Evolutionary conservation across 2,113 vertebrate genomes (phyloP).

Genomic region (Rattus rattus): DNA sequence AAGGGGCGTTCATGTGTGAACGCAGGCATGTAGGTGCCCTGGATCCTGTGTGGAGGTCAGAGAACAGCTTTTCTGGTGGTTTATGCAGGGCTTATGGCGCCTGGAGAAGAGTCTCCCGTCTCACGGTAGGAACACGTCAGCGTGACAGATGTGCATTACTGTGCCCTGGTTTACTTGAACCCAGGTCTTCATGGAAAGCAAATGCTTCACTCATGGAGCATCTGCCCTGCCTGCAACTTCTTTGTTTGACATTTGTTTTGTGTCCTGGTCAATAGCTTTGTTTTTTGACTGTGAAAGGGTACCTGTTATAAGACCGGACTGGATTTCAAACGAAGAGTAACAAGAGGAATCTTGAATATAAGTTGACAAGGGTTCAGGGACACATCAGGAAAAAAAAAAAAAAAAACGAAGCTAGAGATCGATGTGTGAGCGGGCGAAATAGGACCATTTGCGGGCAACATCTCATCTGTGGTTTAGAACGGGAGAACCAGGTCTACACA

Average conservation of each 20-base stretch:
- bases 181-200: background rate
- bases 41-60: background rate
- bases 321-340: background rate
- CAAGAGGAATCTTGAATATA: background rate
- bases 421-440: background rate
- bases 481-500: background rate
- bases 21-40: no score
- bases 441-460: fast-evolving
- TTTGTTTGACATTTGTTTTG: background rate
- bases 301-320: background rate
- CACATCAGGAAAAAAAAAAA: background rate
- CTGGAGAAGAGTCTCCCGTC: no score
- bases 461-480: fast-evolving
- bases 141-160: no score
- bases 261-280: background rate
- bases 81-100: background rate
- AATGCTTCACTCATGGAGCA: background rate
- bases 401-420: background rate
- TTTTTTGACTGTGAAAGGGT: background rate
- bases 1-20: background rate
- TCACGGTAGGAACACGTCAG: background rate
- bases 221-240: background rate
- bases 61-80: background rate
- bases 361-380: background rate
- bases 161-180: background rate